Evolutionary conservation across 2,113 vertebrate genomes (phyloP), one percentile per base, ranked within the genome.

Genomic region (Oreochromis spilurus): DNA sequence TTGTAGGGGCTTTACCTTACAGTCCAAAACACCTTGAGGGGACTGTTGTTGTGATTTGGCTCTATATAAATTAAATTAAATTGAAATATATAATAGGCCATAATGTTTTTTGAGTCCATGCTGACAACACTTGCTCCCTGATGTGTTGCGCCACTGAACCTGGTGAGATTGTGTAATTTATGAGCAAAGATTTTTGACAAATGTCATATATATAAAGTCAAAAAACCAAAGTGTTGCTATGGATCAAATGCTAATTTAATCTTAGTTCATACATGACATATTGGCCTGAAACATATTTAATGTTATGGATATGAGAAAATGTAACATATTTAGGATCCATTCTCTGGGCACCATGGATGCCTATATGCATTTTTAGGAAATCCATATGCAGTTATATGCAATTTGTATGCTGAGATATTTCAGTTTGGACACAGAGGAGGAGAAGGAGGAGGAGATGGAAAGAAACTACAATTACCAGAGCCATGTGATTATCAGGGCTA

Each of bases 31-130:
- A 65, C 60, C 60, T 65, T 21, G 2, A 65, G 34, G 34, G 6
- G 10, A 36, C 8, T 34, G 31, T 36, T 36, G 36, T 36, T 36
- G 36, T 36, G 36, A 65, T 65, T 65, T 65, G 34, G 60, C n/a
- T 13, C 10, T 2, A 38, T 21, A 65, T 21, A 0, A 21, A 65
- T 21, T 1, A 65, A 38, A 3, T 12, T 0, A 7, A 65, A 65
- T n/a, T 72, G 13, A 72, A 48, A 75, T 48, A 75, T 48, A 45
- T 5, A 29, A 48, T 7, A 48, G 67, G 5, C 13, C 40, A 48
- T 45, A 48, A 72, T 45, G 38, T 11, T 48, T 48, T 72, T 72
- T 72, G 40, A 72, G 67, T 72, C 14, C 67, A 17, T 75, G 40
- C 5, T 75, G 9, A 75, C 67, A 48, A 48, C 67, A 75, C 67